These are phyloP conservation scores for Mormyrops attenuatus DNA, from an alignment of 2,797 vertebrate species.

Conservation along the genomic window DNA sequence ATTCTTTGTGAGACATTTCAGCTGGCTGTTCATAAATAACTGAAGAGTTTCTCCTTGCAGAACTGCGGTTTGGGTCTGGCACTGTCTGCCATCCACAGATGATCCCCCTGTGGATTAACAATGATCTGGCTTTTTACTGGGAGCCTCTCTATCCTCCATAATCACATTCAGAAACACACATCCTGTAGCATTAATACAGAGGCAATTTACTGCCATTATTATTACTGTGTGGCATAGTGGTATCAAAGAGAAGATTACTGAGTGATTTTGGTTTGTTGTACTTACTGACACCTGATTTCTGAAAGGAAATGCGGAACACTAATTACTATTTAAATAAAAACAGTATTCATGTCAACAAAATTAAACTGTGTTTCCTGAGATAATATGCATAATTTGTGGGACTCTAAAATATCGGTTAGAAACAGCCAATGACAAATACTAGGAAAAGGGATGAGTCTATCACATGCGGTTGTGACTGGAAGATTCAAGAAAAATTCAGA, in stretches of 20 bases:
- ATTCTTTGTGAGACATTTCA: neutral
- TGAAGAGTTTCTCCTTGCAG: neutral
- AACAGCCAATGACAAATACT: slow-evolving; percentile 57
- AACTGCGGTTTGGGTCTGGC: neutral
- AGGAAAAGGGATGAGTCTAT: slow-evolving; percentile 62
- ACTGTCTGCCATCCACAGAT: neutral
- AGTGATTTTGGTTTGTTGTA: neutral
- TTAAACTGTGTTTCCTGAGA: neutral
- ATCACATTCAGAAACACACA: neutral
- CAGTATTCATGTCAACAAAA: neutral
- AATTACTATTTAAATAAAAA: neutral
- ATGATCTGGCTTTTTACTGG: neutral
- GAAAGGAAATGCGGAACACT: neutral
- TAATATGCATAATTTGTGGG: neutral
- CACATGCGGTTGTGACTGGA: slow-evolving; percentile 55
- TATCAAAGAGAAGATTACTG: neutral
- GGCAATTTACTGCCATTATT: neutral
- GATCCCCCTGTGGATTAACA: neutral
- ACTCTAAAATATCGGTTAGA: slow-evolving; percentile 49
- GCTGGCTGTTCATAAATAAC: slow-evolving; percentile 12
- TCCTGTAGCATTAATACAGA: neutral
- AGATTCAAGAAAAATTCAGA: slow-evolving; percentile 37
- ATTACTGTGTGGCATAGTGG: neutral
- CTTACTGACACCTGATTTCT: neutral
- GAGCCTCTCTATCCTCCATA: neutral